A percentile compares a stretch with the other conserved stretches of the same genome.
Evolutionary conservation across 2,888 invertebrate genomes (phyloP).

Genomic region (Tetropium fuscum): DNA sequence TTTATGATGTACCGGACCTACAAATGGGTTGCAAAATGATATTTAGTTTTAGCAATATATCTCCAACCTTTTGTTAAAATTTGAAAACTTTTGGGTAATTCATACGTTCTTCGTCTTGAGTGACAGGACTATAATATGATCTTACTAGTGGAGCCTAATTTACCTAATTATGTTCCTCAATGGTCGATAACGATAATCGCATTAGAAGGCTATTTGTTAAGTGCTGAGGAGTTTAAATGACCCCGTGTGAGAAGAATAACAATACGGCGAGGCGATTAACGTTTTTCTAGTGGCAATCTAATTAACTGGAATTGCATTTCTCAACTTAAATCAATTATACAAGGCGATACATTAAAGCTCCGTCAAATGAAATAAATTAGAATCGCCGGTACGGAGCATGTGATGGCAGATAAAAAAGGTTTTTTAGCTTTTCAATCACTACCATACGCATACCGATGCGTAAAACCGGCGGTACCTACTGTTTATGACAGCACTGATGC

Average conservation of each 20-base stretch:
- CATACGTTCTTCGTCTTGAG: too few species aligned
- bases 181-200: too few species aligned
- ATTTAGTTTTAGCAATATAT: too few species aligned
- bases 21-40: too few species aligned
- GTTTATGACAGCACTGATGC: conserved; percentile 19
- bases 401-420: conserved; percentile 9
- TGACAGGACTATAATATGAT: too few species aligned
- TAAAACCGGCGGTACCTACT: conserved; percentile 27
- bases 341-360: conserved; percentile 19
- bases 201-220: too few species aligned
- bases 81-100: too few species aligned
- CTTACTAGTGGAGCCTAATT: too few species aligned
- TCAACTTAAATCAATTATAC: conserved; percentile 32
- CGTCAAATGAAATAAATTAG: conserved; percentile 14
- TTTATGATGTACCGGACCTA: too few species aligned
- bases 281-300: conserved; percentile 34
- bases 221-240: conserved; percentile 4
- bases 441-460: conserved; percentile 19
- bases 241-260: conserved; percentile 4
- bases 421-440: conserved; percentile 19
- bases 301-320: conserved; percentile 32
- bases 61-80: too few species aligned
- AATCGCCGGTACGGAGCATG: neutral
- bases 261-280: conserved; percentile 26
- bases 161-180: too few species aligned